Evolutionary conservation across 2,888 invertebrate species (phyloP).

Genomic region (Choristoneura rosaceana): DNA sequence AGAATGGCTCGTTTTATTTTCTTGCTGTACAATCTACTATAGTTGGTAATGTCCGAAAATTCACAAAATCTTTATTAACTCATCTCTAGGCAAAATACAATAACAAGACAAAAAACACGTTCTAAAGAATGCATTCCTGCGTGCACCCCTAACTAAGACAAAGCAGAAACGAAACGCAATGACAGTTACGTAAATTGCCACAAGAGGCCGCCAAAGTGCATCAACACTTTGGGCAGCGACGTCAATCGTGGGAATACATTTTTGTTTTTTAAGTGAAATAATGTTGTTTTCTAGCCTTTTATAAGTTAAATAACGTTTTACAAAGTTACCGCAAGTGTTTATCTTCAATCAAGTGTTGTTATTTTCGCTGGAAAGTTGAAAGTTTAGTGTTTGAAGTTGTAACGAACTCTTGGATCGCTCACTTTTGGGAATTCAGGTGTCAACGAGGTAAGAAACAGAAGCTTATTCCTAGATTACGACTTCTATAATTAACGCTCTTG

Average conservation of each 20-base stretch:
- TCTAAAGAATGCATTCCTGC: too few relatives aligned
- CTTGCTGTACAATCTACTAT: too few relatives aligned
- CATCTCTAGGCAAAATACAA: too few relatives aligned
- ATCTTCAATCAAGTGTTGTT: slow-evolving; percentile 60
- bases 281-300: slow-evolving; percentile 76
- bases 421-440: slow-evolving; percentile 79
- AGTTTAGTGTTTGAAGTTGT: slow-evolving; percentile 80
- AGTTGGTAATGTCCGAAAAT: too few relatives aligned
- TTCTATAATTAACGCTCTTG: slow-evolving; percentile 69
- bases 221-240: slow-evolving; percentile 80
- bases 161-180: slow-evolving; percentile 53
- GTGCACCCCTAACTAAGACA: too few relatives aligned
- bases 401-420: slow-evolving; percentile 81
- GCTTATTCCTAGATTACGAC: slow-evolving; percentile 72
- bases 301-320: slow-evolving; percentile 70
- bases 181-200: slow-evolving; percentile 51
- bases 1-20: too few relatives aligned
- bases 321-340: slow-evolving; percentile 68
- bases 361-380: slow-evolving; percentile 70
- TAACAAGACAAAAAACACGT: too few relatives aligned
- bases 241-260: slow-evolving; percentile 79
- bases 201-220: slow-evolving; percentile 68
- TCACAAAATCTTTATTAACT: too few relatives aligned
- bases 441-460: slow-evolving; percentile 84
- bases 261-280: slow-evolving; percentile 78